Base-by-base conservation (phyloP, 2,888 invertebrate species). In the Ichneumoninae sp. region DNA sequence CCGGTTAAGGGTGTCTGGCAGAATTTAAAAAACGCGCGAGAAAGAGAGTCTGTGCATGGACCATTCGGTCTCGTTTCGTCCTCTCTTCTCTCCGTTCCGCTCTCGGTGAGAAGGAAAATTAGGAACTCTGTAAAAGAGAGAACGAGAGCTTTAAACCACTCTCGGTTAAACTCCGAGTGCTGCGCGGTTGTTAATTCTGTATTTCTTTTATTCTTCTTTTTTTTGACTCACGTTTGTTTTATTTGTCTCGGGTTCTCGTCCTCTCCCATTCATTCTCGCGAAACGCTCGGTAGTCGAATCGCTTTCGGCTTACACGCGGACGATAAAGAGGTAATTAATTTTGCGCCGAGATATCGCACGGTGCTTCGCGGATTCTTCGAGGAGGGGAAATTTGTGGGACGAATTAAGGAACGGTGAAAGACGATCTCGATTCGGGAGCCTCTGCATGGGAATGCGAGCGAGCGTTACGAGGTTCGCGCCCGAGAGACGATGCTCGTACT, bases 1-100 rank as follows among this genome's bases (percentile, higher is more conserved):
- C 76, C 80, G 86, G 87, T 88, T 89, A 89, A 88, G 90, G 89
- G 90, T 90, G 91, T 91, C 91, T 89, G 90, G 88, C 86, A 86
- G 87, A 89, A 90, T 90, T 90, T 89, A 86, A 90, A 88, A 89
- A 66, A 84, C 75, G 84, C 84, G 84, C 78, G 82, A 22, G 26
- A 10, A 47, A 47, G 57, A 78, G 80, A 54, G 66, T 76, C 79
- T 71, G 16, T n/a, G 75, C 70, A 76, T 71, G 70, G 60, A 66
- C 60, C 76, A 71, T 65, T 50, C 54, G 44, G 22, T 76, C 50
- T 52, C 62, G 3, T 33, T 75, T 40, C 30, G 26, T 66, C 19
- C 44, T n/a, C 62, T 60, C 3, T 22, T 40, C 47, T 57, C 47
- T 62, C 36, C 19, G 44, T 79, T 40, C 52, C 36, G 22, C 22